These are phyloP conservation scores for Paragorgia papillata DNA, from an alignment of 92 coral and sea anemone species.

Conservation along the genomic window DNA sequence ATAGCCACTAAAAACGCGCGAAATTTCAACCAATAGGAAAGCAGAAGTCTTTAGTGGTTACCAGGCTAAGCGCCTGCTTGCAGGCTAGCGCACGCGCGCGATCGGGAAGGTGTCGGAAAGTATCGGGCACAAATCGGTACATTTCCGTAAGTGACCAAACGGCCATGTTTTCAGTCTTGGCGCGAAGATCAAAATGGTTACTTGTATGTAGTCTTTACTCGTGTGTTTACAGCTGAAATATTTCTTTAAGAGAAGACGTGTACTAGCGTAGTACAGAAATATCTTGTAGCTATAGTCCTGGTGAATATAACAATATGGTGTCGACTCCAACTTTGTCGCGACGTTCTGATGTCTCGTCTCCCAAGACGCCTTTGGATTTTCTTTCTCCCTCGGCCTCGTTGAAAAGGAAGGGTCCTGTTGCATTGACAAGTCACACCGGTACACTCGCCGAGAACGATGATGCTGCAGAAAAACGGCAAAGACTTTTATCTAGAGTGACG, in stretches of 20 bases:
- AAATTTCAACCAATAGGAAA: no score
- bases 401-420: slow-evolving; percentile 25
- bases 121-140: slow-evolving; percentile 16
- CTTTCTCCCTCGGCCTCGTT: slow-evolving; percentile 33
- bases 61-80: no score
- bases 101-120: slow-evolving; percentile 9
- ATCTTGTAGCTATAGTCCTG: neutral
- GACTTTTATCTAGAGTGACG: slow-evolving; percentile 74
- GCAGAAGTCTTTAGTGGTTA: no score
- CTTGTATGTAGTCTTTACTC: neutral
- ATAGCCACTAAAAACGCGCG: no score
- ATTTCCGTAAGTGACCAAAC: neutral
- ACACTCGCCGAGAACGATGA: slow-evolving; percentile 84
- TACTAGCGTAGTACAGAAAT: neutral
- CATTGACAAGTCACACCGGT: slow-evolving; percentile 29
- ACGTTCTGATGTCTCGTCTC: slow-evolving; percentile 61
- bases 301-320: slow-evolving; percentile 27
- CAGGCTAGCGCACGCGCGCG: no score
- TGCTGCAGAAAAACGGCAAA: slow-evolving; percentile 83
- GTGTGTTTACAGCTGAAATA: neutral
- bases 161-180: slow-evolving; percentile 9
- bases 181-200: slow-evolving; percentile 29
- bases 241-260: neutral
- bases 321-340: slow-evolving; percentile 81
- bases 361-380: slow-evolving; percentile 64